Base-by-base conservation (phyloP, 2,888 invertebrate species). In the Cinara cedri region DNA sequence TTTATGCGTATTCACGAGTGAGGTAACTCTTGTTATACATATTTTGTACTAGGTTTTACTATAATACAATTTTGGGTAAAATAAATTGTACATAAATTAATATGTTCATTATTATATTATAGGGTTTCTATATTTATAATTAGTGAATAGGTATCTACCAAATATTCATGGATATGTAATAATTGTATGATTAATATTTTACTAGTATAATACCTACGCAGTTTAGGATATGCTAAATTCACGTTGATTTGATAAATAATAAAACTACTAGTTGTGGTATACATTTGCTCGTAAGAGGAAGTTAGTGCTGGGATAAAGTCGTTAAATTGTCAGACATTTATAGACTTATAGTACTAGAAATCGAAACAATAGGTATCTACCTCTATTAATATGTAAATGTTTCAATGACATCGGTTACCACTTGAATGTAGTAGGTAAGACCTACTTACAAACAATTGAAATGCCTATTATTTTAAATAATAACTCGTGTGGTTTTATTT, bases 11-110 rank as follows among this genome's bases (percentile, higher is more conserved):
- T 55, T 42, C 4, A 16, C 71, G 8, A 21, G 71, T 71, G 54
- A 55, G 71, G 71, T 71, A 71, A 71, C 55, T 71, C 16, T 71
- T 21, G 42, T 54, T 54, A 54, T 42, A 42, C 42, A 10, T 54
- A 70, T 70, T 70, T 70, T 70, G 70, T 70, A 70, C 70, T 70
- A 65, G 14, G 14, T 9, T 19, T 65, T 46, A 8, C 21, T 44
- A 46, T 14, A 65, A 16, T 16, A 46, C 21, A 46, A 34, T 34
- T 3, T 34, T 34, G 6, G 34, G 44, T 62, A 26, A 34, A 62
- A 19, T n/a, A 60, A 26, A 62, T 34, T 46, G 46, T 10, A 46
- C 46, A 13, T 46, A n/a, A n/a, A 46, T 46, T 46, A 46, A 34
- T 34, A 19, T 42, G 21, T 3, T 34, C 3, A 34, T 34, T 34